Percentiles rank a stretch among this genome's conserved stretches.
These are phyloP conservation scores for Poecilus cupreus DNA, from an alignment of 2,888 invertebrate species.

Conservation along the genomic window DNA sequence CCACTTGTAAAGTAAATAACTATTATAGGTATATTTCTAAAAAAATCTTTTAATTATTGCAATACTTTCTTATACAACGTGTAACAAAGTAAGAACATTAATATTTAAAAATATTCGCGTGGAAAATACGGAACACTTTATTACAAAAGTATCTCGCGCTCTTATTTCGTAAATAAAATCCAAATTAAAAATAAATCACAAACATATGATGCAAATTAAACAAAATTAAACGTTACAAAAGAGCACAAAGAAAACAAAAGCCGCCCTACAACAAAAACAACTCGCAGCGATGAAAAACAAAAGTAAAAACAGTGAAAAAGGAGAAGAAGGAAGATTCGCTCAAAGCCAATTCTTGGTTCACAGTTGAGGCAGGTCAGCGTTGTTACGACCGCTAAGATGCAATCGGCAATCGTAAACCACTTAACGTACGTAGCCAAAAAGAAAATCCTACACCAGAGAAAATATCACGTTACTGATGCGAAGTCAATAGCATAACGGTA, in stretches of 20 bases:
- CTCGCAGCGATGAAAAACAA: neutral
- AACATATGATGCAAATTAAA: neutral
- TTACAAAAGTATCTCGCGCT: too few relatives aligned
- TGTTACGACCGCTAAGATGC: slow-evolving; percentile 34
- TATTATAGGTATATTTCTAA: too few relatives aligned
- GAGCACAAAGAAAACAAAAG: neutral
- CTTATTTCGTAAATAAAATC: too few relatives aligned
- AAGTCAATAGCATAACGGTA: slow-evolving; percentile 56
- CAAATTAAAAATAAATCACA: neutral
- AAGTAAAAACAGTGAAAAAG: slow-evolving; percentile 14
- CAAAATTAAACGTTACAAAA: neutral
- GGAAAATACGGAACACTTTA: too few relatives aligned
- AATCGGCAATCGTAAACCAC: slow-evolving; percentile 58
- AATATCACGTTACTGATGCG: slow-evolving; percentile 58
- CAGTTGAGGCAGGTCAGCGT: slow-evolving; percentile 48
- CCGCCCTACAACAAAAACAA: slow-evolving; percentile 8
- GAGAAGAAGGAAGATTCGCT: slow-evolving; percentile 18
- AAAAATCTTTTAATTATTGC: too few relatives aligned
- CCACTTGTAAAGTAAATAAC: too few relatives aligned
- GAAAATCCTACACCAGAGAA: slow-evolving; percentile 47
- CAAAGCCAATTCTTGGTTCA: slow-evolving; percentile 42
- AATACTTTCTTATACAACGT: too few relatives aligned
- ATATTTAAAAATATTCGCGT: too few relatives aligned
- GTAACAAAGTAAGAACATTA: too few relatives aligned
- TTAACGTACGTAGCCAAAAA: slow-evolving; percentile 52